A percentile compares a stretch with the other conserved stretches of the same genome.
Evolutionary conservation across 2,888 invertebrate genomes (phyloP).

Genomic region (Tipula confusa): DNA sequence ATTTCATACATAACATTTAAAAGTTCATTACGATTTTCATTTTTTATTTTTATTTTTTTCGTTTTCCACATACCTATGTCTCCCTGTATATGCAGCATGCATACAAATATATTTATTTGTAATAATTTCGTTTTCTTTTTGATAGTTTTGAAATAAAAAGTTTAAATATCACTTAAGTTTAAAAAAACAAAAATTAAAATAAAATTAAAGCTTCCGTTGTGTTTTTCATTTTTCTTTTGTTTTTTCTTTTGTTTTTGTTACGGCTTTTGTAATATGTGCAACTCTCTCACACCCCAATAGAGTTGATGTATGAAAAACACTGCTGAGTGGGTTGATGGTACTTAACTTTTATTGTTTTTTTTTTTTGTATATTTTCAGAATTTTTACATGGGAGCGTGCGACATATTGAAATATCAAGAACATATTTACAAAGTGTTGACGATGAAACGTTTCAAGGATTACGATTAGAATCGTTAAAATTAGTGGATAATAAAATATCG

Average conservation of each 20-base stretch:
- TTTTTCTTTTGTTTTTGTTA: no score
- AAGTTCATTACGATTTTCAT: neutral
- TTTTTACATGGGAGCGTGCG: constrained; percentile 73
- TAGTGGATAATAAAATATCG: constrained; percentile 78
- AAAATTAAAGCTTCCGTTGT: neutral
- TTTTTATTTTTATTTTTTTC: neutral
- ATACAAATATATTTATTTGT: neutral
- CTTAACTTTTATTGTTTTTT: neutral
- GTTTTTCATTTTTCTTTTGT: no score
- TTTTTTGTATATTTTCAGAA: constrained; percentile 53
- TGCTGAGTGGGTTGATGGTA: no score
- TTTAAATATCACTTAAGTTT: neutral
- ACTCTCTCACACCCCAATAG: no score
- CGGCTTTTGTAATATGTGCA: no score
- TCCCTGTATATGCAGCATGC: no score
- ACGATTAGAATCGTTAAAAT: constrained; percentile 71
- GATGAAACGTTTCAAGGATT: constrained; percentile 74
- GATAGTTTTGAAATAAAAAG: neutral
- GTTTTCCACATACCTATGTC: neutral
- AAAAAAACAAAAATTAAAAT: neutral
- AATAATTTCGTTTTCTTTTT: neutral
- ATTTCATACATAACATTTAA: constrained; percentile 14
- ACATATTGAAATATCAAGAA: constrained; percentile 78
- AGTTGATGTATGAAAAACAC: no score
- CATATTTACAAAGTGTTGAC: constrained; percentile 73